phyloP scores from a whole-genome alignment of 2,113 vertebrate genomes.

The Acinonyx jubatus region DNA sequence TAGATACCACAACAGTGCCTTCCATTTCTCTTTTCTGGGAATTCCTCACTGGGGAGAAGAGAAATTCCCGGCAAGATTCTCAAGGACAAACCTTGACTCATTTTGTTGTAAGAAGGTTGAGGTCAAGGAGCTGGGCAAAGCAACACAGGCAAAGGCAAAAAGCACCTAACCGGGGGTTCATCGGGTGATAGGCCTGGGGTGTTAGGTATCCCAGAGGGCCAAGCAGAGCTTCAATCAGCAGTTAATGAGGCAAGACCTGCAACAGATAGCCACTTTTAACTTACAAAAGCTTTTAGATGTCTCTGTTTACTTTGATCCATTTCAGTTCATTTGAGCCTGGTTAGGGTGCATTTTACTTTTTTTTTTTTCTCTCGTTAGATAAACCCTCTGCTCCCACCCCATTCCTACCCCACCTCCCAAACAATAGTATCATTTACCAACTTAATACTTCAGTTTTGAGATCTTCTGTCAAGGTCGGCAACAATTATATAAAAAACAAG shows the following conservation, averaged over 20 bases:
- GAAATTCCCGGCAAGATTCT: slow-evolving; percentile 54
- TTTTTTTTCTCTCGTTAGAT: slow-evolving; percentile 72
- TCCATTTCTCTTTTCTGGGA: neutral
- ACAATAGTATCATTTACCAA: slow-evolving; percentile 90
- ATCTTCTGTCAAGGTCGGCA: slow-evolving; percentile 84
- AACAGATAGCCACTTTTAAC: slow-evolving; percentile 90
- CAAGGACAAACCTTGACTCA: slow-evolving; percentile 49
- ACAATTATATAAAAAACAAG: slow-evolving; percentile 82
- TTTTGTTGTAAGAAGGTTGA: slow-evolving; percentile 76
- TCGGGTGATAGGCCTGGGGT: slow-evolving; percentile 78
- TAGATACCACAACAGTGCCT: neutral
- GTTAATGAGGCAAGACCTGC: slow-evolving; percentile 91
- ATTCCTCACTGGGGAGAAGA: slow-evolving; percentile 33
- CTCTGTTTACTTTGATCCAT: slow-evolving; percentile 93
- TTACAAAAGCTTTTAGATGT: slow-evolving; percentile 91
- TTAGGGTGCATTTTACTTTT: slow-evolving; percentile 76
- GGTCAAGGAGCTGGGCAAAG: slow-evolving; percentile 79
- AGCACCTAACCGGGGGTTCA: slow-evolving; percentile 81
- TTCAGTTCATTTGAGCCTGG: slow-evolving; percentile 88
- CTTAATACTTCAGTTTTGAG: slow-evolving; percentile 87
- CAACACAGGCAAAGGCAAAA: slow-evolving; percentile 69
- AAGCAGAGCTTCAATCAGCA: slow-evolving; percentile 88
- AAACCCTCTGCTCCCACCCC: slow-evolving; percentile 80
- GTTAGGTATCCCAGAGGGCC: slow-evolving; percentile 86
- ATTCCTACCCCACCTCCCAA: slow-evolving; percentile 61